Conservation (phyloP, 2,888 invertebrate genomes). For the Eueremaeus valkanovi region DNA sequence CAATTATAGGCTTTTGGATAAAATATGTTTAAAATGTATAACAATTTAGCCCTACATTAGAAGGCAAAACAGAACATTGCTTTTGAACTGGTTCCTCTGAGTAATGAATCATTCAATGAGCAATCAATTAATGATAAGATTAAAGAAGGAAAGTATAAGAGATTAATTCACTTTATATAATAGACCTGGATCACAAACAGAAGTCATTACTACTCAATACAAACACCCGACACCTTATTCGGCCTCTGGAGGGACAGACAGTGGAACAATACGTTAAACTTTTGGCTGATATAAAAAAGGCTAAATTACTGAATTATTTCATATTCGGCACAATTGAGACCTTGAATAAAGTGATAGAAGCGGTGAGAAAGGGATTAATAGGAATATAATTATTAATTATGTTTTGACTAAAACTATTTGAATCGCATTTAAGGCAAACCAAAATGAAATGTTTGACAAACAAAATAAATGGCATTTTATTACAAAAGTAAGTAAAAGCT, state of each 20-base stretch:
- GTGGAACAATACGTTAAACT: slow-evolving; percentile 52
- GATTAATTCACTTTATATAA: no score
- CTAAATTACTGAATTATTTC: slow-evolving; percentile 86
- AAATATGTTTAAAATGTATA: no score
- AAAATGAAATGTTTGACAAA: slow-evolving; percentile 29
- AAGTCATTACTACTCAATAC: slow-evolving; percentile 83
- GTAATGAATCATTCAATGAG: no score
- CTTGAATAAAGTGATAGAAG: slow-evolving; percentile 64
- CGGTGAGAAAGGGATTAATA: slow-evolving; percentile 46
- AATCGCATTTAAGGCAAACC: slow-evolving; percentile 59
- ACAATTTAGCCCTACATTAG: no score
- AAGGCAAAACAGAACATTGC: no score
- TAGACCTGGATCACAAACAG: slow-evolving; percentile 89
- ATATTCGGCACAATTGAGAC: slow-evolving; percentile 69
- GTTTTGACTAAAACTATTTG: neutral
- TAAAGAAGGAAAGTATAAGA: no score
- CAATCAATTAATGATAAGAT: no score
- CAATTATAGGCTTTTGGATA: no score
- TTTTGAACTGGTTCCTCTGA: no score
- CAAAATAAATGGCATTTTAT: slow-evolving; percentile 55
- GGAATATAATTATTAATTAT: neutral
- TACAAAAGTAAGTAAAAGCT: slow-evolving; percentile 58
- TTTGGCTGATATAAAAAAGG: slow-evolving; percentile 63
- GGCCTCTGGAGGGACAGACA: slow-evolving; percentile 53
- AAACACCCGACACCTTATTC: slow-evolving; percentile 80